phyloP scores from a whole-genome alignment of 1,140 invertebrate species.

The Drosophila sproati region DNA sequence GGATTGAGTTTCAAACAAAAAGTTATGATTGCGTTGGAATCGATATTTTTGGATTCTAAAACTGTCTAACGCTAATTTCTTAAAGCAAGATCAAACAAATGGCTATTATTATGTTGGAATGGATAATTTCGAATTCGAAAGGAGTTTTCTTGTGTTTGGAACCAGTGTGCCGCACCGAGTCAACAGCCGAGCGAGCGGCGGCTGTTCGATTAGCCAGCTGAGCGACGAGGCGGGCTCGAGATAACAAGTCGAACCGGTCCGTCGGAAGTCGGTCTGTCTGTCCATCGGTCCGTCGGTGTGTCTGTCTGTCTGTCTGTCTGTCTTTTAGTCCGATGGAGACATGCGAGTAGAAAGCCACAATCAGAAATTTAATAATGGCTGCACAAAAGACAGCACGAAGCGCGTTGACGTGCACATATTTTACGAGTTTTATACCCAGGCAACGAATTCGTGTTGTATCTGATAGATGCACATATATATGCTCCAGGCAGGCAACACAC shows the following conservation, averaged over 20 bases:
- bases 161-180: not conserved
- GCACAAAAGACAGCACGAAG: conserved; percentile 76
- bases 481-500: conserved; percentile 18
- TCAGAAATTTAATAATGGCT: conserved; percentile 84
- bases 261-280: conserved; percentile 4
- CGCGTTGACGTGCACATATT: conserved; percentile 83
- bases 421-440: conserved; percentile 79
- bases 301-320: too few relatives aligned
- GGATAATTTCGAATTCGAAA: too few relatives aligned
- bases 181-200: conserved; percentile 13
- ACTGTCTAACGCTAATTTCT: too few relatives aligned
- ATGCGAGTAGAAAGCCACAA: conserved; percentile 82
- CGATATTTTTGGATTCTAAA: too few relatives aligned
- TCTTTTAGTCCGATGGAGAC: conserved; percentile 48
- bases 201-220: conserved; percentile 59
- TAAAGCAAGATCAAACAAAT: too few relatives aligned
- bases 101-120: too few relatives aligned
- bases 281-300: too few relatives aligned
- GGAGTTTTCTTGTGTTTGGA: not conserved
- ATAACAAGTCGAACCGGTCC: conserved; percentile 77
- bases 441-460: conserved; percentile 57
- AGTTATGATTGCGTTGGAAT: too few relatives aligned
- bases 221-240: conserved; percentile 53
- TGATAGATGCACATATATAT: conserved; percentile 72
- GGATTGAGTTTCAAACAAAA: too few relatives aligned